Percentiles rank a stretch among this genome's conserved stretches.
phyloP scores from a whole-genome alignment of 2,113 vertebrate species.

The Xiphophorus maculatus region DNA sequence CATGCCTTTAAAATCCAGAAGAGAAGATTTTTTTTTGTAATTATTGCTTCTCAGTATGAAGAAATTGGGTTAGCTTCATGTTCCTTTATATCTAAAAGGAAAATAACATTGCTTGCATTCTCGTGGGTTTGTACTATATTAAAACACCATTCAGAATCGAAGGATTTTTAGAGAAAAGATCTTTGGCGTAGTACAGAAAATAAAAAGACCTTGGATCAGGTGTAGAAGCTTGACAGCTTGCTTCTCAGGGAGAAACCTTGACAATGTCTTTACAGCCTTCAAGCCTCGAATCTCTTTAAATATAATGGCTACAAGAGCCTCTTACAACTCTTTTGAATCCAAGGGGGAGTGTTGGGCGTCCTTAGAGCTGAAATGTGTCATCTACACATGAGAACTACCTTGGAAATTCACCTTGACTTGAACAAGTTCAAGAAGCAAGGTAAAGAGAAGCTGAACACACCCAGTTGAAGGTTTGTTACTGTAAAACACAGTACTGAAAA shows the following conservation, averaged over 20 bases:
- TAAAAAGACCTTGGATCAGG: constrained; percentile 22
- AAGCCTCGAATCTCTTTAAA: constrained; percentile 34
- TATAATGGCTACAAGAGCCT: constrained; percentile 38
- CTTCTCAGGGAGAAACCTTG: constrained; percentile 31
- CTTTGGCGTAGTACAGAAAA: background rate
- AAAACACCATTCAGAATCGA: background rate
- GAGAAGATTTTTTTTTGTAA: too few relatives aligned
- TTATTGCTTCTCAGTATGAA: background rate
- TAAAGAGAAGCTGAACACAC: too few relatives aligned
- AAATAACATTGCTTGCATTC: background rate
- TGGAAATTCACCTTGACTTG: background rate
- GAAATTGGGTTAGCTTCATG: background rate
- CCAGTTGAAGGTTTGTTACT: too few relatives aligned
- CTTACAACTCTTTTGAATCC: constrained; percentile 1
- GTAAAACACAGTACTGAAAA: too few relatives aligned
- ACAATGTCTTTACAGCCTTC: constrained; percentile 33
- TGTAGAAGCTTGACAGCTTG: constrained; percentile 2
- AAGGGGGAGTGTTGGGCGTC: background rate
- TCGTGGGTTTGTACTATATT: background rate
- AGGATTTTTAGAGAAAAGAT: background rate
- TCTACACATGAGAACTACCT: background rate
- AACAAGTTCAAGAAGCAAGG: background rate
- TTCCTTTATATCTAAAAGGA: background rate
- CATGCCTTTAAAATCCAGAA: background rate
- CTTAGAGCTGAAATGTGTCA: too few relatives aligned